Evolutionary conservation across 1,140 invertebrate genomes (phyloP), one percentile per base, ranked within the genome.

Genomic region (Pissodes strobi): DNA sequence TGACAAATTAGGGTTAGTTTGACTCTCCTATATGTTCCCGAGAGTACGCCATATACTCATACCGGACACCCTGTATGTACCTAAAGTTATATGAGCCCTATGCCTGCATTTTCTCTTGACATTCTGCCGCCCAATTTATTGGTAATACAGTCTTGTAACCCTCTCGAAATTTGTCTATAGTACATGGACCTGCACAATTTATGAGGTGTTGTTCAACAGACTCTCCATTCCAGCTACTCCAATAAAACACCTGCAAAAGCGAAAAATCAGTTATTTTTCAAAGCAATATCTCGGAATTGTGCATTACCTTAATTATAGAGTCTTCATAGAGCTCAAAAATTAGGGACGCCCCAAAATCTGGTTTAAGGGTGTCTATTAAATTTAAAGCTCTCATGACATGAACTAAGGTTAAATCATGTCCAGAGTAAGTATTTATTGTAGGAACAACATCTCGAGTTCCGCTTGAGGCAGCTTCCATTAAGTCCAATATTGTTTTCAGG

Each of bases 331-430:
- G 70, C 74, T 92, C 88, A 48, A 91, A 79, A 18, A 87, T 81
- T 1, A 92, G 57, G 12, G 85, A 84, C 0, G 88, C 85, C 1
- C 88, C 88, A 76, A 88, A 89, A 37, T 87, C 85, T 0, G 89
- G 90, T 70, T 88, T 84, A 9, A 88, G 73, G 13, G 84, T 77
- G 59, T 86, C 82, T 0, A 80, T 74, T 61, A 87, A 86, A 5
- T 87, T 87, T 67, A 92, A 80, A 0, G 88, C 82, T 59, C 88
- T 82, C 78, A 90, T 81, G 4, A 88, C 69, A 69, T 84, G 86
- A 0, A 91, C 87, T n/a, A 91, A 72, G 0, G 86, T 90, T 1
- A 90, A 79, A 74, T 92, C 90, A 72, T 92, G 90, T 0, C 81
- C 89, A 0, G 89, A 84, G 76, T 90, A 91, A 8, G 88, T 72